Conservation (phyloP, 2,113 vertebrate species). For the Platichthys flesus region DNA sequence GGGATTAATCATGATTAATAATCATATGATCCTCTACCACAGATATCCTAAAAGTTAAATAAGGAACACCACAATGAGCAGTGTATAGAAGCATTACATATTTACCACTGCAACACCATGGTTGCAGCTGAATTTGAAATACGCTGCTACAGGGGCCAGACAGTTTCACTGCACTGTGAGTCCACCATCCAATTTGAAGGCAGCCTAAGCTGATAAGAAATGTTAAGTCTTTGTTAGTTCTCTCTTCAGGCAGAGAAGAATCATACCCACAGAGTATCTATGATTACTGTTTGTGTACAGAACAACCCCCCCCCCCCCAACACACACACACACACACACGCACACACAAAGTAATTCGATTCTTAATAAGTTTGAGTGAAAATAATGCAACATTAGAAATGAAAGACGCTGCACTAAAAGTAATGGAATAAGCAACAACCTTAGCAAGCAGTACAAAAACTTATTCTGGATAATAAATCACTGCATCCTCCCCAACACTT, state of each 20-base stretch:
- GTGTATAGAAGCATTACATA: not conserved
- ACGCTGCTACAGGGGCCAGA: not conserved
- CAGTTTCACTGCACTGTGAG: not conserved
- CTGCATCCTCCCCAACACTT: not conserved
- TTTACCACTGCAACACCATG: not conserved
- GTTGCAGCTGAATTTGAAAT: not conserved
- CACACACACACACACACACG: not conserved
- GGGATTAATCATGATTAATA: not conserved
- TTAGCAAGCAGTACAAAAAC: constrained; percentile 23
- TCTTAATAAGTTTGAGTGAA: constrained; percentile 58
- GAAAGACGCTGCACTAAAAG: constrained; percentile 46
- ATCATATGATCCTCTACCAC: not conserved
- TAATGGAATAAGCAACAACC: constrained; percentile 52
- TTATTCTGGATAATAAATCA: constrained; percentile 41
- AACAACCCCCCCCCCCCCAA: too few relatives aligned
- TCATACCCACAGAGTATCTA: constrained; percentile 18
- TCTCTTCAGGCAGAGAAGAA: constrained; percentile 18
- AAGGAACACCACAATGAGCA: not conserved
- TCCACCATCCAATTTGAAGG: not conserved
- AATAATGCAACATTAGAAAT: constrained; percentile 51
- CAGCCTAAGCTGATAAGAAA: constrained; percentile 16
- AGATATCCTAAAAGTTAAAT: not conserved
- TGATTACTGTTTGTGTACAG: constrained; percentile 32
- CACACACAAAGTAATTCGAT: constrained; percentile 30
- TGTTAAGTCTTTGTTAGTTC: constrained; percentile 7